Evolutionary conservation across 2,797 vertebrate genomes (phyloP).

Genomic region (Gymnocypris eckloni): DNA sequence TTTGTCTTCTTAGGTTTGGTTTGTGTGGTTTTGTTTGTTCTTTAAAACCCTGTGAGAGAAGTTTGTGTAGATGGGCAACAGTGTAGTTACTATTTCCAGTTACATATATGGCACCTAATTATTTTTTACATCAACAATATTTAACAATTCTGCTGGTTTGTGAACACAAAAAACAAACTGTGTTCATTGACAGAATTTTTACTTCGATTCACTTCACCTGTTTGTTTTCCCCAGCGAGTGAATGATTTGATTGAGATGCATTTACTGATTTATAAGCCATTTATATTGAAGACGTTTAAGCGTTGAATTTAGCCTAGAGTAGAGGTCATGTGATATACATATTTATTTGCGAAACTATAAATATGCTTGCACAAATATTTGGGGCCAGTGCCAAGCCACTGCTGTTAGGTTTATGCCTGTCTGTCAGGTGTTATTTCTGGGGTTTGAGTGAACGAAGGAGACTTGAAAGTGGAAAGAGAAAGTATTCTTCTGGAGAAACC

Average conservation of each 20-base stretch:
- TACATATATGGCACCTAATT: neutral
- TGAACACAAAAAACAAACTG: neutral
- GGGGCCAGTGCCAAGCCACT: neutral
- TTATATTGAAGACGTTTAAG: slow-evolving; percentile 17
- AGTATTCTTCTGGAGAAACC: neutral
- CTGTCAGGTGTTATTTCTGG: neutral
- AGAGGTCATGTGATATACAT: slow-evolving; percentile 29
- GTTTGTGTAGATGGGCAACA: slow-evolving; percentile 1
- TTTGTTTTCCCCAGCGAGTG: neutral
- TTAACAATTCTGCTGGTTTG: neutral
- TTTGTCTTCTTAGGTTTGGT: slow-evolving; percentile 1
- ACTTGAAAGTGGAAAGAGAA: neutral
- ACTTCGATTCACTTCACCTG: neutral
- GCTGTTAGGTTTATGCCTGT: neutral
- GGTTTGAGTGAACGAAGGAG: neutral
- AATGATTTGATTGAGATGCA: slow-evolving; percentile 1
- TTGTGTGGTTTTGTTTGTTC: slow-evolving; percentile 13
- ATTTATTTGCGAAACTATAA: slow-evolving; percentile 56
- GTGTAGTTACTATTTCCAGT: neutral
- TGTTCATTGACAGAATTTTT: neutral
- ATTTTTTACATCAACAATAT: slow-evolving; percentile 1
- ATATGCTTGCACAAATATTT: slow-evolving; percentile 37
- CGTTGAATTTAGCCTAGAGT: neutral
- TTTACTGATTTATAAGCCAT: slow-evolving; percentile 38
- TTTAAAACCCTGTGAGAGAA: neutral